Evolutionary conservation across 2,888 invertebrate genomes (phyloP), one percentile per base, ranked within the genome.

Genomic region (Neoascia interrupta): DNA sequence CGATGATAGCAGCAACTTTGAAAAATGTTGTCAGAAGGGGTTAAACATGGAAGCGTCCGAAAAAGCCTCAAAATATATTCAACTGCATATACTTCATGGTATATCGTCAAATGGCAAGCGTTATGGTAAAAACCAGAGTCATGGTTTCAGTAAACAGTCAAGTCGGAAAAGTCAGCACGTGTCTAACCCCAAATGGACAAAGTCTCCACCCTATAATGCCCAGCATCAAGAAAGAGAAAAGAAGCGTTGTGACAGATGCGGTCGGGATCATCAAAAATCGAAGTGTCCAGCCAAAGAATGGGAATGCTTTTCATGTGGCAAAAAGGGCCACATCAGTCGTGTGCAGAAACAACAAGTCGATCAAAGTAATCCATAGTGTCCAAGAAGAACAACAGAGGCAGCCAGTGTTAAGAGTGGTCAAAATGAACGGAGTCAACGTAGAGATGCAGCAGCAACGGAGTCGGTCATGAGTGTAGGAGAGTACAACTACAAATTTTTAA

Each of bases 271-370:
- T n/a, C 47, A 61, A 13, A 39, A 28, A 31, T 13, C 28, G 2
- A 51, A 21, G 10, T 61, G 37, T 49, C 13, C 61, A 39, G 49
- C 49, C 2, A 41, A 61, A 11, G 18, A 61, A 6, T 61, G 49
- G 49, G 39, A 31, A 39, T 61, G 39, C 11, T 60, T 60, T 3
- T 0, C 60, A 10, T 60, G 37, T 43, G 60, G 26, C 0, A 60
- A 3, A 47, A 28, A 3, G 6, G 45, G 34, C 5, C 58, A 23
- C 26, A 23, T 23, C 26, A 23, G 26, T 23, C 26, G 26, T 23
- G 4, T 23, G 26, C 26, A 23, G 26, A 23, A 23, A 23, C 26
- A 23, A 6, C 26, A 23, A 23, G 6, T 3, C 26, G 6, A 23
- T 23, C 6, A 23, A 23, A 23, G 26, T 23, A 3, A 6, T 23